Evolutionary conservation across 2,113 vertebrate genomes (phyloP).

Genomic region (Tautogolabrus adspersus): DNA sequence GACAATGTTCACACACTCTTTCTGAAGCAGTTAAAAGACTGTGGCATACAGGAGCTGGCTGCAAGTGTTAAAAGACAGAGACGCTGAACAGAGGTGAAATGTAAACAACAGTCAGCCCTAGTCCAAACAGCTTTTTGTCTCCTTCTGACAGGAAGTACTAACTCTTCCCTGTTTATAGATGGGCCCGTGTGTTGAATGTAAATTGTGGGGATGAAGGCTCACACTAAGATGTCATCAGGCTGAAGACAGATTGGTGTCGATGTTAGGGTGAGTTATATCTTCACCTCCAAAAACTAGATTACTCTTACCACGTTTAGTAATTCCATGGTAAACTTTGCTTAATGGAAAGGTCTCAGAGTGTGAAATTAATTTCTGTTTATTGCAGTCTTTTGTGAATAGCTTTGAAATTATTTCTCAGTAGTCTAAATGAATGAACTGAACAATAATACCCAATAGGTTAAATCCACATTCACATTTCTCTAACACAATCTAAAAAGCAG

Average conservation of each 20-base stretch:
- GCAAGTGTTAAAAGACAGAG: conserved; percentile 46
- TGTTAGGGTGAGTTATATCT: conserved; percentile 9
- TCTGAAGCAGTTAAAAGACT: conserved; percentile 23
- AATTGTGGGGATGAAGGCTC: conserved; percentile 34
- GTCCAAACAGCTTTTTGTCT: conserved; percentile 69
- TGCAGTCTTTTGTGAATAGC: neutral
- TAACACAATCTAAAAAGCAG: conserved; percentile 10
- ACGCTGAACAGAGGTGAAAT: conserved; percentile 48
- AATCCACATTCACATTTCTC: conserved; percentile 20
- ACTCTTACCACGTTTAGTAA: neutral
- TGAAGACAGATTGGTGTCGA: conserved; percentile 17
- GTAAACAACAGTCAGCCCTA: conserved; percentile 61
- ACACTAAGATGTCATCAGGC: conserved; percentile 28
- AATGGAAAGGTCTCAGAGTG: neutral
- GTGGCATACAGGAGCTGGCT: conserved; percentile 13
- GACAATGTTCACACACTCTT: conserved; percentile 17
- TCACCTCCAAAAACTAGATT: neutral
- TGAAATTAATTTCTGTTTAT: conserved; percentile 2
- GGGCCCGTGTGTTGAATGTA: conserved; percentile 34
- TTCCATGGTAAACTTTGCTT: neutral
- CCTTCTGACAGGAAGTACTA: conserved; percentile 60
- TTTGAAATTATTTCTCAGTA: neutral
- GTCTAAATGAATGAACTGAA: neutral
- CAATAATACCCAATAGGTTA: neutral
- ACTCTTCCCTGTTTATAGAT: conserved; percentile 62